phyloP scores from a whole-genome alignment of 2,113 vertebrate species.

The Podiceps cristatus region DNA sequence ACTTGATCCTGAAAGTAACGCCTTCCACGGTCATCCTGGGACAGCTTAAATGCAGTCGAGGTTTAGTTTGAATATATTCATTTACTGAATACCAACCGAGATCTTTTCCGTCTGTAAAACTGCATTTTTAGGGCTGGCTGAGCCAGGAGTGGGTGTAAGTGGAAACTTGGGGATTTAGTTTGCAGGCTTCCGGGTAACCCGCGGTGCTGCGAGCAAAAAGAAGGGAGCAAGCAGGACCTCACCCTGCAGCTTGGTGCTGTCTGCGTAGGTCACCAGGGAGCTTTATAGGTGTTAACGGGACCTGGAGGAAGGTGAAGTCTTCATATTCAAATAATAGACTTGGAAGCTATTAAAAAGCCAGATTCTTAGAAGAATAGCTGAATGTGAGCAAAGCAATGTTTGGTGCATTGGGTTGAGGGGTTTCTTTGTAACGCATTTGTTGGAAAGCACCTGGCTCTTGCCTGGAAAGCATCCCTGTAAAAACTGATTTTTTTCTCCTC shows the following conservation, averaged over 20 bases:
- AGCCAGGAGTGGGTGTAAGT: neutral
- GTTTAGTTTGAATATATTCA: neutral
- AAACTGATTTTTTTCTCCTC: neutral
- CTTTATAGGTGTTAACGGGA: neutral
- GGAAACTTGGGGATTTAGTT: neutral
- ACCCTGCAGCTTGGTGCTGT: neutral
- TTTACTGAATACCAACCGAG: neutral
- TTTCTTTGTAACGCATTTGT: neutral
- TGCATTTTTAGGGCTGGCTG: neutral
- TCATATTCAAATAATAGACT: neutral
- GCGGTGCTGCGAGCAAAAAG: neutral
- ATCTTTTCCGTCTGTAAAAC: neutral
- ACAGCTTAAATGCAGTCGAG: neutral
- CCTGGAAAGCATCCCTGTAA: neutral
- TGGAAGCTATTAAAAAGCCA: neutral
- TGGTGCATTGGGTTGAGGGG: fast-evolving
- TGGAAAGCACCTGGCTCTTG: neutral
- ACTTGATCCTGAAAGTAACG: neutral
- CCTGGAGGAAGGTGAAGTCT: neutral
- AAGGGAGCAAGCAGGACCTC: neutral
- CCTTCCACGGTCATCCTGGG: neutral
- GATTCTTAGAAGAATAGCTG: neutral
- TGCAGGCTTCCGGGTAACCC: neutral
- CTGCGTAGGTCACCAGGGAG: neutral
- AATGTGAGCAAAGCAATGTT: neutral